Percentiles rank a stretch among this genome's conserved stretches.
Conservation (phyloP, 2,888 invertebrate genomes). For the Drosophila macrospina region DNA sequence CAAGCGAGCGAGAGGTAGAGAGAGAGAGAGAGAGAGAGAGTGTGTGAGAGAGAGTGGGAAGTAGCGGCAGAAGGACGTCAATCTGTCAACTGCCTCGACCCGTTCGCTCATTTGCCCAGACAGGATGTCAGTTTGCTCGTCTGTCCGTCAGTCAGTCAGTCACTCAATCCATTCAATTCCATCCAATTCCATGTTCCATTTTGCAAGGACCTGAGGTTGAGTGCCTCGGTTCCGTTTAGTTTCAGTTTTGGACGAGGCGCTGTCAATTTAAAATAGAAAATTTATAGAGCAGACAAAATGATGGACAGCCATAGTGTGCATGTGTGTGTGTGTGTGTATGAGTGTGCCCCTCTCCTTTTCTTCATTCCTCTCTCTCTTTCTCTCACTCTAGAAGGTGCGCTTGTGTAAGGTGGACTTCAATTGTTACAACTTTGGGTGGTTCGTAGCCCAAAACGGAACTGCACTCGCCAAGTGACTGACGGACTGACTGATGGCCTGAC, state of each 20-base stretch:
- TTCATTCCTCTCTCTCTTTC: not conserved
- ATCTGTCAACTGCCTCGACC: constrained; percentile 74
- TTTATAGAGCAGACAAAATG: constrained; percentile 84
- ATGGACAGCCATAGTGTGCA: constrained; percentile 82
- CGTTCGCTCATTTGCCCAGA: constrained; percentile 81
- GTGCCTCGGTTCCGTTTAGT: constrained; percentile 77
- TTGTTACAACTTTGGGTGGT: constrained; percentile 44
- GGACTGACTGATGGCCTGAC: constrained; percentile 80
- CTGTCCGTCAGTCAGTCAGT: constrained; percentile 47
- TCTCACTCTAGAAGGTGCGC: constrained; percentile 8
- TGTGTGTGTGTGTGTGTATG: constrained; percentile 19
- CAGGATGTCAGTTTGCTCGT: constrained; percentile 72
- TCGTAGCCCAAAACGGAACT: constrained; percentile 40
- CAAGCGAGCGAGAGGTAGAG: constrained; percentile 6
- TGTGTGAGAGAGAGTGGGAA: constrained; percentile 16
- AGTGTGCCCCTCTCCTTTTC: constrained; percentile 1
- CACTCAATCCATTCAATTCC: constrained; percentile 66
- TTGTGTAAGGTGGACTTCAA: constrained; percentile 46
- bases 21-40: constrained; percentile 10
- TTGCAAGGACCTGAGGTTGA: constrained; percentile 64
- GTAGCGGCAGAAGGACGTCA: constrained; percentile 63
- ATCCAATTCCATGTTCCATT: constrained; percentile 42
- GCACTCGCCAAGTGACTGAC: constrained; percentile 49
- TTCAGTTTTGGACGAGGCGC: constrained; percentile 82
- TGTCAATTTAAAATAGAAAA: constrained; percentile 85